phyloP scores from a whole-genome alignment of 2,888 invertebrate genomes.

The Agrotis exclamationis region DNA sequence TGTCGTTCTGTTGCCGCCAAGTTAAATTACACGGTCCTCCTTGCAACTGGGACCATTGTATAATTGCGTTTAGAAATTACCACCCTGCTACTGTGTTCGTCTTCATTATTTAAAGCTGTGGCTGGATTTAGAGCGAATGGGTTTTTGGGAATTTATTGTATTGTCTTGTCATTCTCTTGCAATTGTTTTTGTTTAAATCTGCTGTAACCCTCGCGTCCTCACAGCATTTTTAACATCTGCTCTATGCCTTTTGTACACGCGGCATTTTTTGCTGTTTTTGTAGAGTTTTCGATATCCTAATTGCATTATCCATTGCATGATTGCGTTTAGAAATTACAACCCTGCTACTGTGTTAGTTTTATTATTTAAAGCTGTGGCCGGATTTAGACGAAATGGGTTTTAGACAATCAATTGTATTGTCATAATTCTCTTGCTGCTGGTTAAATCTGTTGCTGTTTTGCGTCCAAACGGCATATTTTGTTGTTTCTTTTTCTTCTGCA shows the following conservation, averaged over 20 bases:
- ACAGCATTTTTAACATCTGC: too few relatives aligned
- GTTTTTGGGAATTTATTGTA: slow-evolving; percentile 4
- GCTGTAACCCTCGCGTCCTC: neutral
- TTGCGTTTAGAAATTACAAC: slow-evolving; percentile 68
- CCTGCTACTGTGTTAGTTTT: slow-evolving; percentile 45
- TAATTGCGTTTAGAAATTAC: slow-evolving; percentile 70
- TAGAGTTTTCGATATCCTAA: too few relatives aligned
- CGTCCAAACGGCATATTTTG: too few relatives aligned
- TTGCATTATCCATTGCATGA: slow-evolving; percentile 64
- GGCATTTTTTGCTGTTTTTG: too few relatives aligned
- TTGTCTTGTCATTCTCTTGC: neutral
- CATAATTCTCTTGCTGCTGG: neutral
- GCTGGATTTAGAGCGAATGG: slow-evolving; percentile 24
- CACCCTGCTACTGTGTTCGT: slow-evolving; percentile 42
- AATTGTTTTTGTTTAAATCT: slow-evolving; percentile 3
- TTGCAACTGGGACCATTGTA: slow-evolving; percentile 62
- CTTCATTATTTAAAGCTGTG: slow-evolving; percentile 46
- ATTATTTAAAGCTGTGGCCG: slow-evolving; percentile 39
- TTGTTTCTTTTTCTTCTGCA: too few relatives aligned
- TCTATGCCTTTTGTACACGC: too few relatives aligned
- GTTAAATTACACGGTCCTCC: slow-evolving; percentile 62
- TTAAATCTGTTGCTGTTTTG: neutral
- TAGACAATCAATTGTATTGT: neutral
- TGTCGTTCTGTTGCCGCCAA: slow-evolving; percentile 32
- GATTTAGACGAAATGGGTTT: slow-evolving; percentile 28